These are phyloP conservation scores for Enhydra lutris DNA, from an alignment of 2,113 vertebrate genomes.

Conservation along the genomic window DNA sequence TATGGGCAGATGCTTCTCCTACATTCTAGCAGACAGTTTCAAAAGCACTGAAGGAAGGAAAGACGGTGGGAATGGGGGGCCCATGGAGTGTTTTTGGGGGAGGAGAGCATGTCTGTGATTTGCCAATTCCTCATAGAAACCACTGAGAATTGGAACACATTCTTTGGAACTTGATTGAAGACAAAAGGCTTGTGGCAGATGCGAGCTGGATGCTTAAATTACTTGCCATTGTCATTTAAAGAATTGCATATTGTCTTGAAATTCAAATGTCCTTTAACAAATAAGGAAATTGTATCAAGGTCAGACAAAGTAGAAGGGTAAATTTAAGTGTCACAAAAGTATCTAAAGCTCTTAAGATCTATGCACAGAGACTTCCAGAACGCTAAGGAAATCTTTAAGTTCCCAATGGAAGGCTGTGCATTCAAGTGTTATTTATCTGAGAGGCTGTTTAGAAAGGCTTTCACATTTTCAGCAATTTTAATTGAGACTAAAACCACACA, in stretches of 20 bases:
- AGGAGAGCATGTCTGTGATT: slow-evolving; percentile 1
- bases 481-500: slow-evolving; percentile 63
- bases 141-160: background rate
- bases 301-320: slow-evolving; percentile 53
- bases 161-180: slow-evolving; percentile 16
- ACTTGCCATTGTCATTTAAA: background rate
- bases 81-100: background rate
- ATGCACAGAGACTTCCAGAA: slow-evolving; percentile 45
- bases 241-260: slow-evolving; percentile 38
- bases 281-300: slow-evolving; percentile 30
- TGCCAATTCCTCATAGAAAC: background rate
- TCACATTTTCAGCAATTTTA: slow-evolving; percentile 72
- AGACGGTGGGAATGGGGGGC: background rate
- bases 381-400: slow-evolving; percentile 41
- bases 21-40: background rate
- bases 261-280: slow-evolving; percentile 49
- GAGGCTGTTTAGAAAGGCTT: slow-evolving; percentile 56
- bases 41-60: background rate
- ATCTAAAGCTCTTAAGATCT: slow-evolving; percentile 58
- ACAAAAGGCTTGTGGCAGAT: slow-evolving; percentile 26
- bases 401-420: slow-evolving; percentile 40
- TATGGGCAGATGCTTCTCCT: background rate
- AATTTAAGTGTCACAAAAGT: slow-evolving; percentile 43
- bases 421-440: slow-evolving; percentile 67
- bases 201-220: background rate